Base-by-base conservation (phyloP, 2,113 vertebrate species). In the Cercopithecus mona region DNA sequence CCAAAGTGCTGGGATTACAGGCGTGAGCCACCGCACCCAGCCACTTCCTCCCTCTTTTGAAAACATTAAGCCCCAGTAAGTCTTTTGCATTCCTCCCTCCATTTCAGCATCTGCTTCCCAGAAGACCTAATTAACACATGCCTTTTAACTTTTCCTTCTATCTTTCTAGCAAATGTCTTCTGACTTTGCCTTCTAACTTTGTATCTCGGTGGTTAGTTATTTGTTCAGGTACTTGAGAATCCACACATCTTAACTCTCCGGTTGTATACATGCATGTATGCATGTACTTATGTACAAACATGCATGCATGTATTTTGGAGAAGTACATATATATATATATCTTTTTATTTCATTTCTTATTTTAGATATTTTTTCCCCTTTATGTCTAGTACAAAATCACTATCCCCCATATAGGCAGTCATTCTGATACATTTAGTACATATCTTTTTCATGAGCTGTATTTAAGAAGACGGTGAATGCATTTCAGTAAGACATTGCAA, bases 261-360 rank as follows among this genome's bases (percentile, higher is more conserved):
- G 32, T 3, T 94, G 8, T 40, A 52, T 4, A 6, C 6, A 2
- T 7, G 2, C 23, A 52, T 9, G 2, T 5, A 78, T 14, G 1
- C 25, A 55, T 22, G 18, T 8, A 17, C 5, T 80, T 79, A 27
- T 9, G 0, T 18, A 27, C 12, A 40, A 35, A n/a, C 38, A 8
- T 55, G 6, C 1, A 68, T 45, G 0, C 23, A 48, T 72, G 2
- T 32, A 64, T 79, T 92, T 64, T 22, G 25, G 14, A 20, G 78
- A 17, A 55, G 5, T 73, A 82, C 38, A 38, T 40, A 40, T 59
- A 52, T 17, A 66, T 55, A 2, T 48, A 78, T 83, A 75, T 88
- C 40, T 50, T 40, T 30, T 9, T n/a, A 55, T 20, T 73, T 85
- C 48, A 6, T 75, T 70, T 85, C 40, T 32, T 9, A 35, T 61